Conservation (phyloP, 2,797 vertebrate species). For the Mionectes olivaceus region DNA sequence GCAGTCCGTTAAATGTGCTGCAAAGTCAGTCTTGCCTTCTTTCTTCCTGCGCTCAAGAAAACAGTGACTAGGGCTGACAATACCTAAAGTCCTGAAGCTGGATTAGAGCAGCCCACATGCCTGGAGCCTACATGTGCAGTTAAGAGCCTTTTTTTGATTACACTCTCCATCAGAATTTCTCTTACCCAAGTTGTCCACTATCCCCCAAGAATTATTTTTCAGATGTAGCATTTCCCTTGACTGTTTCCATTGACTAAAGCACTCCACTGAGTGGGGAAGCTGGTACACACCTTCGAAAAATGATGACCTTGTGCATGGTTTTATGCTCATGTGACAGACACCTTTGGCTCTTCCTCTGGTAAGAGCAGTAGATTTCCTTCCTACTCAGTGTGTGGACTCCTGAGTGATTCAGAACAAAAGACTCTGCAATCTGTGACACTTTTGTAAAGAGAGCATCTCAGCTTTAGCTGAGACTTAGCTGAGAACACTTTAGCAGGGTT, state of each 20-base stretch:
- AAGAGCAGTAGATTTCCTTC: background rate
- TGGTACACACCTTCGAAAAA: background rate
- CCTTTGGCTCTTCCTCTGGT: background rate
- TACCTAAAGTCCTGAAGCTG: background rate
- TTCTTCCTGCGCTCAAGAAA: background rate
- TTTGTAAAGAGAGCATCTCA: background rate
- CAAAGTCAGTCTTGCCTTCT: background rate
- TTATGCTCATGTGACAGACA: background rate
- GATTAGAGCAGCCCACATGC: background rate
- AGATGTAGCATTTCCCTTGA: background rate
- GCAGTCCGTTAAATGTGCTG: background rate
- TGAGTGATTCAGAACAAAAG: background rate
- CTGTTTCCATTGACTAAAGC: background rate
- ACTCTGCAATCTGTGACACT: background rate
- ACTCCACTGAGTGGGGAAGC: background rate
- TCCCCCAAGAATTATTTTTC: background rate
- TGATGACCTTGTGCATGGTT: background rate
- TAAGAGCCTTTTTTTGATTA: background rate
- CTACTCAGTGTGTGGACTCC: background rate
- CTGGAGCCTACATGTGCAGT: background rate
- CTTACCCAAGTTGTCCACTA: background rate
- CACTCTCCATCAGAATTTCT: background rate
- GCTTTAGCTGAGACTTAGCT: background rate
- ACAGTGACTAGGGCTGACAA: accelerated
- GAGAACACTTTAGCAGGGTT: background rate